These are phyloP conservation scores for Myanophis thanlyinensis DNA, from an alignment of 2,113 vertebrate genomes.

Conservation along the genomic window DNA sequence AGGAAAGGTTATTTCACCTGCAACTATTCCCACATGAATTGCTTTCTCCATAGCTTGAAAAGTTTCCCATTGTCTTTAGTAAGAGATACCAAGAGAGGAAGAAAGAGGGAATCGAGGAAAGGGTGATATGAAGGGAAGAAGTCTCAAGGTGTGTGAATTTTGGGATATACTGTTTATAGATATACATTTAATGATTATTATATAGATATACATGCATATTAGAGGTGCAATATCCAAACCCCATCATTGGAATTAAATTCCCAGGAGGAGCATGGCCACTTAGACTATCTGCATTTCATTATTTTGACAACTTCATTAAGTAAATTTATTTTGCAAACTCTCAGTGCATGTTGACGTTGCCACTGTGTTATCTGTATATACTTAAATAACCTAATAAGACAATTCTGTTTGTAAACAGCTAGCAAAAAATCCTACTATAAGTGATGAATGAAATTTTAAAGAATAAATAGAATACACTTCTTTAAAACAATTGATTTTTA, in stretches of 20 bases:
- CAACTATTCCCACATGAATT: not conserved
- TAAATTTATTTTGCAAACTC: not conserved
- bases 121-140: not conserved
- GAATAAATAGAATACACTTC: not conserved
- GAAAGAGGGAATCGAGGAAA: not conserved
- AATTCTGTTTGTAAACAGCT: not conserved
- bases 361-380: not conserved
- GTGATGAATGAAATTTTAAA: too few relatives aligned
- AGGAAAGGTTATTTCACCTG: not conserved
- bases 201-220: not conserved
- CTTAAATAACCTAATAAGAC: not conserved
- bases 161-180: not conserved
- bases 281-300: not conserved
- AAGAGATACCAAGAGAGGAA: not conserved
- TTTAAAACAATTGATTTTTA: not conserved
- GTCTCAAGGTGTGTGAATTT: not conserved
- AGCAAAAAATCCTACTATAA: not conserved
- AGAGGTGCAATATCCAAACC: not conserved
- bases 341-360: not conserved
- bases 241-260: not conserved
- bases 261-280: not conserved
- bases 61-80: not conserved
- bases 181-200: not conserved
- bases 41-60: not conserved
- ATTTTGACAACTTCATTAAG: not conserved